Percentiles rank a stretch among this genome's conserved stretches.
Conservation (phyloP, 1,140 invertebrate species). For the Dolichoris vasculosae region DNA sequence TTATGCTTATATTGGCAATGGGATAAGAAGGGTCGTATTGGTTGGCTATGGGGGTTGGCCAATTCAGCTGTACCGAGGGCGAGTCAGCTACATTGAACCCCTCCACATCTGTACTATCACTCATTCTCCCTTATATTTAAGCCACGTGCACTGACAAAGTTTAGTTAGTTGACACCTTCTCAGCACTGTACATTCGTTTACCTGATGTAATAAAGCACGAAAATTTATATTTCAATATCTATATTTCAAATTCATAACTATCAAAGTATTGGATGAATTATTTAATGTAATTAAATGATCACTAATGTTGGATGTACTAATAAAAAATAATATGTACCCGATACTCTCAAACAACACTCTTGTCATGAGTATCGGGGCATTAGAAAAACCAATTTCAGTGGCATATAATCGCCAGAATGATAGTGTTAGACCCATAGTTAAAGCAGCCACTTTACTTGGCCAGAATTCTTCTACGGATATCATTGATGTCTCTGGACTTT, state of each 20-base stretch:
- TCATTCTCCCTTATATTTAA: conserved; percentile 18
- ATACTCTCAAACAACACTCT: conserved; percentile 49
- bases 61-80: background rate
- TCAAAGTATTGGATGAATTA: no score
- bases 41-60: background rate
- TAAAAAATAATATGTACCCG: conserved; percentile 53
- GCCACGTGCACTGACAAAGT: conserved; percentile 1
- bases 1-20: conserved; percentile 53
- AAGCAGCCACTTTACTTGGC: conserved; percentile 55
- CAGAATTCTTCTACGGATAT: conserved; percentile 58
- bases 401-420: background rate
- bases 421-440: conserved; percentile 52
- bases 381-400: conserved; percentile 32
- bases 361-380: conserved; percentile 52
- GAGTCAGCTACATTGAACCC: background rate
- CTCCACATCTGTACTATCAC: background rate
- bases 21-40: background rate
- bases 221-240: background rate
- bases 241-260: no score
- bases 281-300: background rate
- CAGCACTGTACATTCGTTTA: background rate
- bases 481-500: conserved; percentile 58
- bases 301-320: conserved; percentile 51
- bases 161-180: conserved; percentile 26
- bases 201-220: background rate